Conservation (phyloP, 1,140 invertebrate genomes). For the Drosophila miranda region DNA sequence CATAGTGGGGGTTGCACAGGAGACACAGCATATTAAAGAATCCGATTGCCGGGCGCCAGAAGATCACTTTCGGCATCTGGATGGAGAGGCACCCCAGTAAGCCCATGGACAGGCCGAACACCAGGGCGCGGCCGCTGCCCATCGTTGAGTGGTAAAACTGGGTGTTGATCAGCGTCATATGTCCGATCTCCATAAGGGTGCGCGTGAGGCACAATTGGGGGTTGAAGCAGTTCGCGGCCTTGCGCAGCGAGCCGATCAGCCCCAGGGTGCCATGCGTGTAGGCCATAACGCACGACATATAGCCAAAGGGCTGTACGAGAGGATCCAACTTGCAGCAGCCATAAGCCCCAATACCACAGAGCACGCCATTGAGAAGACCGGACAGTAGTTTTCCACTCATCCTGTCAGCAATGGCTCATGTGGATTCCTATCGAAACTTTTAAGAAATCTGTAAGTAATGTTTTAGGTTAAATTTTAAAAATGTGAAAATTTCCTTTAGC, state of each 20-base stretch:
- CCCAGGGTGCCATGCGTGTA: neutral
- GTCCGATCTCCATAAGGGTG: constrained; percentile 2
- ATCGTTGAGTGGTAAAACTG: neutral
- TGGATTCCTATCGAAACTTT: no score
- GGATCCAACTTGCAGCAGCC: constrained; percentile 9
- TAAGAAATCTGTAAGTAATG: no score
- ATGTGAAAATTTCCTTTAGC: no score
- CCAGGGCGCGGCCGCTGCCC: neutral
- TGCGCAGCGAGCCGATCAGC: neutral
- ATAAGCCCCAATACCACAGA: constrained; percentile 5
- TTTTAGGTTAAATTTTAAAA: no score
- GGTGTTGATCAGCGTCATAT: constrained; percentile 9
- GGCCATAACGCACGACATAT: constrained; percentile 1
- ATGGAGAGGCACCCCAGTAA: neutral
- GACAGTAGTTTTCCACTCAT: neutral
- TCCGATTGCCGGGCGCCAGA: neutral
- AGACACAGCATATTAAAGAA: no score
- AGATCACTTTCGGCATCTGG: neutral
- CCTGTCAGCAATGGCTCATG: neutral
- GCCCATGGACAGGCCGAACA: constrained; percentile 1
- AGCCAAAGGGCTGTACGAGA: neutral
- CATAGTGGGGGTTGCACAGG: no score
- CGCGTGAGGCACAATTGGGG: neutral
- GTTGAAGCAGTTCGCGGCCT: neutral
- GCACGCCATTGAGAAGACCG: neutral